Conservation (phyloP, 2,888 invertebrate species). For the Micoletzkya japonica region DNA sequence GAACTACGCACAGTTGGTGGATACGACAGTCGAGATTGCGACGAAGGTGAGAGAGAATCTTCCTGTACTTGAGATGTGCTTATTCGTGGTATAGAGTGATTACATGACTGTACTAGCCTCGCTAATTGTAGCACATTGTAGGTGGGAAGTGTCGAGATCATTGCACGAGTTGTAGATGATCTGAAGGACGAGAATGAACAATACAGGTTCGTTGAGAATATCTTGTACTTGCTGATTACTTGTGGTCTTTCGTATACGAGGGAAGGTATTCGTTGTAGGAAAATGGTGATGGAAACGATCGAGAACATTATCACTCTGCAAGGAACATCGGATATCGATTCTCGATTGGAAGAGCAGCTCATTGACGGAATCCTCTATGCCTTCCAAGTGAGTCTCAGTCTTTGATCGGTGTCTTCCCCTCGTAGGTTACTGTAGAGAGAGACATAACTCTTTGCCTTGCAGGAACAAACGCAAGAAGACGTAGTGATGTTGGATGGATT, state of each 20-base stretch:
- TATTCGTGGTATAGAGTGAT: neutral
- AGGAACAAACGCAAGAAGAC: constrained; percentile 99
- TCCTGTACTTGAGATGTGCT: neutral
- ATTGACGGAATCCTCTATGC: constrained; percentile 99
- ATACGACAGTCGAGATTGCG: constrained; percentile 99
- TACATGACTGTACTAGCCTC: too few species aligned
- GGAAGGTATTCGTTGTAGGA: constrained; percentile 65
- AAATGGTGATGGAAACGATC: constrained; percentile 99
- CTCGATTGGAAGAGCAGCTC: constrained; percentile 93
- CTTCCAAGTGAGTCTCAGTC: constrained; percentile 69
- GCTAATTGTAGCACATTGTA: neutral
- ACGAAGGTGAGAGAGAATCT: constrained; percentile 74
- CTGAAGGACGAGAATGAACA: constrained; percentile 99
- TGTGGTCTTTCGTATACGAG: neutral
- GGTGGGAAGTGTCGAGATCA: constrained; percentile 98
- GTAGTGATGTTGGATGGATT: constrained; percentile 99
- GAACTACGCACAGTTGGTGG: constrained; percentile 85
- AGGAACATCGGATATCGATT: constrained; percentile 97
- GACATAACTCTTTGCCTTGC: constrained; percentile 69
- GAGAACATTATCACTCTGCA: constrained; percentile 70
- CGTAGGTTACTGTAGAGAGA: neutral
- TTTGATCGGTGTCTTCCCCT: neutral
- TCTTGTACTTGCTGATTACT: neutral
- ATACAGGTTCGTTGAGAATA: constrained; percentile 73
- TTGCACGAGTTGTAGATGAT: constrained; percentile 94